Conservation (phyloP, 2,888 invertebrate genomes). For the Nomada ferruginata region DNA sequence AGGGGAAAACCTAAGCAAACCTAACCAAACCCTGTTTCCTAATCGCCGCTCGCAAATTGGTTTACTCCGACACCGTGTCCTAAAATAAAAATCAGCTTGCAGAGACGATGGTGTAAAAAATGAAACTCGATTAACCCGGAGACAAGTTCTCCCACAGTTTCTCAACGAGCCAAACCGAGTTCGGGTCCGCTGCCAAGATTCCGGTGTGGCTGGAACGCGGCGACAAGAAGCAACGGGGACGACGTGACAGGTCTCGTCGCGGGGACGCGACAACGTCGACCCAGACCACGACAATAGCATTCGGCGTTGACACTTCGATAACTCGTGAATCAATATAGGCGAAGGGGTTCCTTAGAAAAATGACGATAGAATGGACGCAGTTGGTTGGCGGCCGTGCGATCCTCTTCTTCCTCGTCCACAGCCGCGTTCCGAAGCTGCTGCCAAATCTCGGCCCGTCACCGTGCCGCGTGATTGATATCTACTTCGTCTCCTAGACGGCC, state of each 20-base stretch:
- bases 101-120: conserved; percentile 17
- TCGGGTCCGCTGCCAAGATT: conserved; percentile 38
- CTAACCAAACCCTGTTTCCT: no score
- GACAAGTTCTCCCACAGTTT: conserved; percentile 42
- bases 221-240: conserved; percentile 38
- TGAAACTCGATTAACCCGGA: conserved; percentile 20
- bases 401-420: conserved; percentile 51
- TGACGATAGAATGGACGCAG: conserved; percentile 77
- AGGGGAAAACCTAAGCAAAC: no score
- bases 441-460: conserved; percentile 80
- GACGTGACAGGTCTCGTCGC: conserved; percentile 40
- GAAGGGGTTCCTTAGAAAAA: conserved; percentile 71
- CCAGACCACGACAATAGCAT: conserved; percentile 45
- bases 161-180: conserved; percentile 5
- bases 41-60: no score
- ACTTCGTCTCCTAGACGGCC: conserved; percentile 60
- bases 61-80: no score
- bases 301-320: conserved; percentile 70
- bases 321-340: conserved; percentile 72
- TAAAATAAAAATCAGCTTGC: neutral
- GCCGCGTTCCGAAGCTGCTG: conserved; percentile 75
- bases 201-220: conserved; percentile 24
- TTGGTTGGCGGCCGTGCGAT: conserved; percentile 69
- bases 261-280: conserved; percentile 29
- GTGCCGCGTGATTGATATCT: conserved; percentile 79